Percentiles rank a stretch among this genome's conserved stretches.
Conservation (phyloP, 1,140 invertebrate genomes). For the Mactra quadrangularis region DNA sequence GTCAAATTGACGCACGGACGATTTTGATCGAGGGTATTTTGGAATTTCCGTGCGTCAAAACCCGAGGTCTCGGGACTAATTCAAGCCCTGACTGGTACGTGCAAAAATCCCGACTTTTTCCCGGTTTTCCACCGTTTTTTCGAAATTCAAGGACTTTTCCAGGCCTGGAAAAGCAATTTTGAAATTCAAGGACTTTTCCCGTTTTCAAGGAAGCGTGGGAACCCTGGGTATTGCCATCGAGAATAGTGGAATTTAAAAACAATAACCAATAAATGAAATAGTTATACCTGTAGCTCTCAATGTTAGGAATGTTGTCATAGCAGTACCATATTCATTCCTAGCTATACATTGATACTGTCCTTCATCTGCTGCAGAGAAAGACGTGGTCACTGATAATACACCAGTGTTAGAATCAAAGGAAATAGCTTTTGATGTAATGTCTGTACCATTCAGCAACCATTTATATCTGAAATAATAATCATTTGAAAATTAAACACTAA, state of each 20-base stretch:
- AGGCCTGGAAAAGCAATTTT: too few species aligned
- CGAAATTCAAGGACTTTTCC: too few species aligned
- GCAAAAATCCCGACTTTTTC: too few species aligned
- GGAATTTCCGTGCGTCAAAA: too few species aligned
- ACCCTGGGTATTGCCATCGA: neutral
- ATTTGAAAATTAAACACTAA: too few species aligned
- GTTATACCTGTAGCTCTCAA: constrained; percentile 18
- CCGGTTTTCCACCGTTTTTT: too few species aligned
- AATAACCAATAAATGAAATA: neutral
- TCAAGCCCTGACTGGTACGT: too few species aligned
- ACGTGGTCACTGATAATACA: neutral
- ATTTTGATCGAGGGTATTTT: too few species aligned
- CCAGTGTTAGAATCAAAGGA: constrained; percentile 3
- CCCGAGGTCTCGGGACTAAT: too few species aligned
- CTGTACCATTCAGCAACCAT: constrained; percentile 22
- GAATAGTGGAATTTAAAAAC: neutral
- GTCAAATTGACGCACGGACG: too few species aligned
- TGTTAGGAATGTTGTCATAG: constrained; percentile 14
- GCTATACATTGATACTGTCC: constrained; percentile 40
- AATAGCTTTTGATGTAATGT: neutral
- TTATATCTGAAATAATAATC: constrained; percentile 18
- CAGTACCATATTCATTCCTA: constrained; percentile 7
- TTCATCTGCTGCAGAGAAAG: neutral
- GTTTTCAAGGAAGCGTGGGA: too few species aligned
- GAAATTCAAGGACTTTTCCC: too few species aligned